Evolutionary conservation across 2,113 vertebrate genomes (phyloP).

Genomic region (Callithrix jacchus): DNA sequence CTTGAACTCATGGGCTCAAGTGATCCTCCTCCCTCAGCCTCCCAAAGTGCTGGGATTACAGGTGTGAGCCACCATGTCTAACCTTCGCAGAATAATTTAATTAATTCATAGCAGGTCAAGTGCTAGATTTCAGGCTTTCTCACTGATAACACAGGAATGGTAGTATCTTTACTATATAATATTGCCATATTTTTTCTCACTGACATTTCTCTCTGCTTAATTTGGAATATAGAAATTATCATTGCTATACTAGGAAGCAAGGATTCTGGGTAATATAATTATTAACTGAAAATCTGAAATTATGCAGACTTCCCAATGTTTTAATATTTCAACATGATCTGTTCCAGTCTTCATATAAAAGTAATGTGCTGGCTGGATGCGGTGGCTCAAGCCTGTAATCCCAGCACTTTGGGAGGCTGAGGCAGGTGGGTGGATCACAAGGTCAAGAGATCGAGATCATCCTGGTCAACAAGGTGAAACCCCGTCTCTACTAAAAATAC

Average conservation of each 20-base stretch:
- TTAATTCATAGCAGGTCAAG: not conserved
- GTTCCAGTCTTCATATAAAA: not conserved
- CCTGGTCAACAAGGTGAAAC: too few relatives aligned
- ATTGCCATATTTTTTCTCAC: not conserved
- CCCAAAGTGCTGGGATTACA: too few relatives aligned
- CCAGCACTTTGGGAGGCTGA: too few relatives aligned
- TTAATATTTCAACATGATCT: not conserved
- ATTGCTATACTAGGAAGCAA: not conserved
- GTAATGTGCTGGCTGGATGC: too few relatives aligned
- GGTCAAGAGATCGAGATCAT: too few relatives aligned
- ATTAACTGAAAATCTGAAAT: constrained; percentile 12
- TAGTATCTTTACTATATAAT: not conserved
- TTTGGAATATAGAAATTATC: constrained; percentile 18
- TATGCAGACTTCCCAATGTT: not conserved
- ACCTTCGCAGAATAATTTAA: not conserved
- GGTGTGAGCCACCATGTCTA: too few relatives aligned
- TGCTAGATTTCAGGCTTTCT: not conserved
- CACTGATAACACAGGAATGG: not conserved
- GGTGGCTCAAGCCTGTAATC: too few relatives aligned
- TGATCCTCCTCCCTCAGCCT: too few relatives aligned
- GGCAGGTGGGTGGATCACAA: too few relatives aligned
- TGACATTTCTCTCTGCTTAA: not conserved
- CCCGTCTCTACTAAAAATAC: too few relatives aligned
- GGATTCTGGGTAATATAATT: not conserved
- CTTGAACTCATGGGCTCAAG: too few relatives aligned